phyloP scores from a whole-genome alignment of 2,888 invertebrate species.

The Scaptomyza flava region DNA sequence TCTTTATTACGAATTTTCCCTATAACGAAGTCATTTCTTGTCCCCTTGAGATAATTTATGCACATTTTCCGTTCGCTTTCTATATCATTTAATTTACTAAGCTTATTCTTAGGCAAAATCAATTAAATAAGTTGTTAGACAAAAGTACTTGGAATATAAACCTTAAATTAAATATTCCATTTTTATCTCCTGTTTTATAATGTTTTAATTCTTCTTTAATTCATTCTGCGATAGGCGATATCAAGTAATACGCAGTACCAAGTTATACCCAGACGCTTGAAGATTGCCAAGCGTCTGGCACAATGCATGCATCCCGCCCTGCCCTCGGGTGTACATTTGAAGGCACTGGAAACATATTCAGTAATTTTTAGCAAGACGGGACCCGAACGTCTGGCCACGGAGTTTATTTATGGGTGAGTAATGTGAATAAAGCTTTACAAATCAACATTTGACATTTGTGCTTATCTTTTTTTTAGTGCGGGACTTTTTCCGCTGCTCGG shows the following conservation, averaged over 20 bases:
- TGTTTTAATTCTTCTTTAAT: background rate
- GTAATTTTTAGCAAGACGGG: constrained; percentile 96
- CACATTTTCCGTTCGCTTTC: background rate
- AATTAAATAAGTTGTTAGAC: background rate
- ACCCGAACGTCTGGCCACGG: constrained; percentile 90
- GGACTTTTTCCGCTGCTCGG: constrained; percentile 95
- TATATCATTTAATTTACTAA: too few relatives aligned
- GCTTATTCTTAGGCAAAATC: background rate
- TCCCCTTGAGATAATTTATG: background rate
- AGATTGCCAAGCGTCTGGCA: constrained; percentile 94
- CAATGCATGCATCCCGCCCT: constrained; percentile 97
- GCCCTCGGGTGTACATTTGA: constrained; percentile 95
- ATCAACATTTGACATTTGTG: background rate
- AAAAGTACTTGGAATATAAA: background rate
- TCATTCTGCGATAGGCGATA: constrained; percentile 87
- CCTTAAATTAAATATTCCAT: background rate
- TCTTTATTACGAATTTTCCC: too few relatives aligned
- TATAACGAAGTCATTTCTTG: too few relatives aligned
- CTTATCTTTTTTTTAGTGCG: constrained; percentile 79
- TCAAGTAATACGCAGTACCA: constrained; percentile 92
- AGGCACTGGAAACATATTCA: constrained; percentile 95
- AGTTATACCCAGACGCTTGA: constrained; percentile 93
- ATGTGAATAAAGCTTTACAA: background rate
- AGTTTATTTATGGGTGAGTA: constrained; percentile 91
- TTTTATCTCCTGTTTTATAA: background rate